Base-by-base conservation (phyloP, 1,140 invertebrate species). In the Zophobas morio region DNA sequence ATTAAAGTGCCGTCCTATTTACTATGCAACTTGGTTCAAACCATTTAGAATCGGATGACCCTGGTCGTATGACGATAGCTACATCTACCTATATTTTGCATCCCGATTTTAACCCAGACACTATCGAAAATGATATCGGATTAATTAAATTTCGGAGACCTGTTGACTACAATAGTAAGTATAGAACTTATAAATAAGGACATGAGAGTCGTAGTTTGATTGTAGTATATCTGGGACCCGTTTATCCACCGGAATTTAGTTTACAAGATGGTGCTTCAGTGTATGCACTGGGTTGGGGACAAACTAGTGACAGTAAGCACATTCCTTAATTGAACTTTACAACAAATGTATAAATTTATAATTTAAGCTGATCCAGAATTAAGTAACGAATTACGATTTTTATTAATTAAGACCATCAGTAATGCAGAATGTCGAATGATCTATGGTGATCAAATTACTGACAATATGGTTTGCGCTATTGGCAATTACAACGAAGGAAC, bases 401-500 rank as follows among this genome's bases (percentile, higher is more conserved):
- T 46, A 46, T 46, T 46, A 4, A 46, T 46, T 8, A 4, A 0
- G 3, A 46, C 42, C 0, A 46, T 46, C 3, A 46, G 42, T 8
- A 46, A 46, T 46, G 3, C 8, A 8, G 42, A 46, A 8, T 46
- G 42, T 46, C 3, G 42, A 46, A 46, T 46, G 42, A 8, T 46
- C 42, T 46, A 46, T 46, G 42, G 42, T 4, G 42, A 46, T 46
- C 42, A 46, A 46, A 46, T 46, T 8, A 46, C 42, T 8, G 42
- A 46, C 0, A 46, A 46, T 46, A 46, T 46, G 42, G 42, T 46
- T 46, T 46, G 42, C 8, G 42, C 42, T 4, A 46, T 46, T 46
- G 42, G 42, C 8, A 46, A 46, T 46, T 46, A 46, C 42, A 46
- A 46, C 42, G 42, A 46, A 46, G 42, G 42, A 46, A 46, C 42